These are phyloP conservation scores for Megathymus violae DNA, from an alignment of 1,140 invertebrate genomes.

Conservation along the genomic window DNA sequence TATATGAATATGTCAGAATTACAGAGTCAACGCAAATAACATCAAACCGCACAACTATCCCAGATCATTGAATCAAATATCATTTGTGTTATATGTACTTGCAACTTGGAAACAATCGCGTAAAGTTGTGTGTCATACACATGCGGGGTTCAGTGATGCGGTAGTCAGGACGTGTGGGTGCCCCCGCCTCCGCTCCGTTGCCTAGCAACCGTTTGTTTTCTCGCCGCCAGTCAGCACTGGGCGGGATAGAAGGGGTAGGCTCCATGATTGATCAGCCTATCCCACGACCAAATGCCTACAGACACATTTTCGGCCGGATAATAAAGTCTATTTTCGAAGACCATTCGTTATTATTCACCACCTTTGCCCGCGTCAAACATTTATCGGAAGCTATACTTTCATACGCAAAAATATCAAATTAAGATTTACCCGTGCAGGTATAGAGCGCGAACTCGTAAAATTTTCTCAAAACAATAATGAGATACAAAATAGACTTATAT, in stretches of 20 bases:
- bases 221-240: slow-evolving; percentile 62
- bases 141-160: slow-evolving; percentile 60
- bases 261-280: slow-evolving; percentile 83
- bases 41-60: neutral
- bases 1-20: neutral
- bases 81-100: slow-evolving; percentile 11
- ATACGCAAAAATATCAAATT: neutral
- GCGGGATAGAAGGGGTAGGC: slow-evolving; percentile 80
- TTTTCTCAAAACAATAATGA: no score
- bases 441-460: no score
- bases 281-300: slow-evolving; percentile 74
- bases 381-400: slow-evolving; percentile 18
- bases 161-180: slow-evolving; percentile 60
- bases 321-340: slow-evolving; percentile 33
- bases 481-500: no score
- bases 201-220: slow-evolving; percentile 80
- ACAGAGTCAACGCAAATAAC: neutral
- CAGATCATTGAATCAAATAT: neutral
- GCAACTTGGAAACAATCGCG: slow-evolving; percentile 43
- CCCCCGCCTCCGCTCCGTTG: slow-evolving; percentile 63
- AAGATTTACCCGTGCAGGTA: slow-evolving; percentile 7
- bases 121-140: slow-evolving; percentile 59
- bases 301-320: slow-evolving; percentile 49
- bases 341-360: slow-evolving; percentile 23
- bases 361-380: slow-evolving; percentile 11